Base-by-base conservation (phyloP, 2,113 vertebrate species). In the Pseudorasbora parva region DNA sequence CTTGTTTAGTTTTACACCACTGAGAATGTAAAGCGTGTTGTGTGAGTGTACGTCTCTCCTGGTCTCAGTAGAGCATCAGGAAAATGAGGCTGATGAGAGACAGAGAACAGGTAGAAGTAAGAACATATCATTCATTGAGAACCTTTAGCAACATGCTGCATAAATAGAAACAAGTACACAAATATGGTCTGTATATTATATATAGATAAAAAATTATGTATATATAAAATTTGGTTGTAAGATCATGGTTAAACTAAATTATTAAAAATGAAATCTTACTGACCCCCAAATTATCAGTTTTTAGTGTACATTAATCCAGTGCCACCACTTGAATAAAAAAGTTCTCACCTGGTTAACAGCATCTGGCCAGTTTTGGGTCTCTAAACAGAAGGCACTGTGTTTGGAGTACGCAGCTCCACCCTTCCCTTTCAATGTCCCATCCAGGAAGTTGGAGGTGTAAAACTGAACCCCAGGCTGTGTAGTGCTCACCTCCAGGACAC, bases 331-430 rank as follows among this genome's bases (percentile, higher is more conserved):
- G 41, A 72, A 47, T 47, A 9, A 7, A 45, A 23, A 17, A 60
- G 8, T 45, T 37, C 0, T 66, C 68, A 98, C 98, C 97, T 97
- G 93, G 89, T 98, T 98, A 79, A 99, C 88, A 0, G 97, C 96
- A 7, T 99, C 93, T 0, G 98, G 98, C 97, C 98, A 99, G 88
- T 94, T 96, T 91, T 99, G 97, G 0, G 97, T 97, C 94, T 99
- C 98, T 14, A 99, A 91, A 85, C 97, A 99, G 90, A 99, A 95
- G 17, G 95, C 95, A 0, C 95, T 95, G 92, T 99, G 98, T 87
- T 95, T 97, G 78, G 91, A 85, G 77, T 99, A 99, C 0, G 49
- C 8, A 0, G 79, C 68, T 1, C 92, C 93, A 0, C 84, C 92
- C 92, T 99, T 99, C 60, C 98, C 98, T 56, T 83, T 88, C 43